Percentiles rank a stretch among this genome's conserved stretches.
Conservation (phyloP, 2,888 invertebrate genomes). For the Pyralis farinalis region DNA sequence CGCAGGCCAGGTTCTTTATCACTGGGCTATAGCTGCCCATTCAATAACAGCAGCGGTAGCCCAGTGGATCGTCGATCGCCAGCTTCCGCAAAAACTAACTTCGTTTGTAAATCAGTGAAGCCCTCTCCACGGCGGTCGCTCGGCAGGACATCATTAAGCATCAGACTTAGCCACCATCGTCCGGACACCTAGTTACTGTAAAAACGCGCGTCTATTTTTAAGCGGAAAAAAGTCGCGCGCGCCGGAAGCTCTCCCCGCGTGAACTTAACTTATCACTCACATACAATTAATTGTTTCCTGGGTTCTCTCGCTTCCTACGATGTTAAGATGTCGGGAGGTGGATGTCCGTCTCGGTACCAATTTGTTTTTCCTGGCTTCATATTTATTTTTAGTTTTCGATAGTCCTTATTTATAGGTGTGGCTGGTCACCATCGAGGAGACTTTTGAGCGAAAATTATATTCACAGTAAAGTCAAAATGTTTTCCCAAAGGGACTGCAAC, state of each 20-base stretch:
- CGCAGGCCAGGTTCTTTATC: too few relatives aligned
- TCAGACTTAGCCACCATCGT: constrained; percentile 40
- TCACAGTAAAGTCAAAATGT: too few relatives aligned
- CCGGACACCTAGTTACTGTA: constrained; percentile 37
- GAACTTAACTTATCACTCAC: constrained; percentile 15
- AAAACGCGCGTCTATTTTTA: constrained; percentile 42
- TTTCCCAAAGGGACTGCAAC: too few relatives aligned
- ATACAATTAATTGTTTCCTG: not conserved
- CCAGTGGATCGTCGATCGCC: too few relatives aligned
- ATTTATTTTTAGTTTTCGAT: not conserved
- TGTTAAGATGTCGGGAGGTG: not conserved
- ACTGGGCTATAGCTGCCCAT: too few relatives aligned
- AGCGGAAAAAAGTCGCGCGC: constrained; percentile 35
- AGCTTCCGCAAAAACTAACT: too few relatives aligned
- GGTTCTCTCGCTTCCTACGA: not conserved
- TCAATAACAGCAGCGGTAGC: too few relatives aligned
- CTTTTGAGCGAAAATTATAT: too few relatives aligned
- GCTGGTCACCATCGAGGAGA: too few relatives aligned
- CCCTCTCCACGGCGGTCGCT: constrained; percentile 30
- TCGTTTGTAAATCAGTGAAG: too few relatives aligned
- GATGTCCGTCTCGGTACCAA: not conserved
- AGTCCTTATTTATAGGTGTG: too few relatives aligned
- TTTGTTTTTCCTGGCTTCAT: not conserved
- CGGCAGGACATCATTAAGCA: constrained; percentile 60
- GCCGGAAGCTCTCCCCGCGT: constrained; percentile 48